Base-by-base conservation (phyloP, 2,797 vertebrate species). In the Sebastolobus alascanus region DNA sequence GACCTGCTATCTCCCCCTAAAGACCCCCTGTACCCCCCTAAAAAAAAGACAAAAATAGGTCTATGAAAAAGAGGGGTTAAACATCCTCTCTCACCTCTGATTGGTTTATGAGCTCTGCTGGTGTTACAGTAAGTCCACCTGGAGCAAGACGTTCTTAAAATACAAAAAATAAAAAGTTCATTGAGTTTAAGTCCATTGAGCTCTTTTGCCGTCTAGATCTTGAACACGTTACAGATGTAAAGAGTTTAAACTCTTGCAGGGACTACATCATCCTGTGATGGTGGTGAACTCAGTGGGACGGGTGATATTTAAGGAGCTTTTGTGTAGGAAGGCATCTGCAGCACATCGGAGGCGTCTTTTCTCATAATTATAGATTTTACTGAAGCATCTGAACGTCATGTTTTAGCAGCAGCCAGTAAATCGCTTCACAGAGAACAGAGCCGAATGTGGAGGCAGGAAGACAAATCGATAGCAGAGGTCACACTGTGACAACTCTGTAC, bases 261-360 rank as follows among this genome's bases (percentile, higher is more conserved):
- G 8, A 12, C 58, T 0, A 9, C 64, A 2, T 38, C 35, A 0
- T 52, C 70, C 56, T 77, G 79, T 75, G 5, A 37, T 16, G 66
- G 9, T 14, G 37, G 43, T 69, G 70, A 71, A 74, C 73, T 69
- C 20, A 1, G 78, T 68, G 77, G 70, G 66, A 68, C 54, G 75
- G 40, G 8, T 37, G 64, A 16, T 16, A 54, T 61, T 72, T 70
- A n/a, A 40, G 12, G 3, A 59, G 69, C 61, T 38, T 65, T 38
- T 31, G 81, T 68, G 84, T 84, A 68, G 81, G 81, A 80, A 31
- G 71, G 68, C 58, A 59, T 73, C 75, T 70, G 75, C 67, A 37
- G 74, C 35, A 2, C 0, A 22, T 33, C n/a, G 55, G 68, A 35
- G 76, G 73, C 8, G 25, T 63, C 68, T 33, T 66, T 4, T 8